phyloP scores from a whole-genome alignment of 2,113 vertebrate genomes.

The Gila orcuttii region DNA sequence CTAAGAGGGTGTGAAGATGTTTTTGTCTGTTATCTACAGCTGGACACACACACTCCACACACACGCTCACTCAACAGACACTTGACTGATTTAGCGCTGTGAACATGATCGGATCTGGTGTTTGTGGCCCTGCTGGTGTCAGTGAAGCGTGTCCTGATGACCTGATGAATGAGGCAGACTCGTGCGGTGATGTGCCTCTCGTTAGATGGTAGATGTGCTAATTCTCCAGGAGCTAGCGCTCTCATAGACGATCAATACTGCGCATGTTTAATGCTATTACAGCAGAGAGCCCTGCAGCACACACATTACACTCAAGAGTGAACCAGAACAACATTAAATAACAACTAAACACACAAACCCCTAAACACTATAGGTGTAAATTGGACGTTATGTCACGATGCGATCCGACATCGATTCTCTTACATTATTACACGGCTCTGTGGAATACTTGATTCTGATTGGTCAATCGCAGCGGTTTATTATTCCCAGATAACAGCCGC shows the following conservation, averaged over 20 bases:
- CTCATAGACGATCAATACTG: constrained; percentile 44
- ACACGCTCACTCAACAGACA: not conserved
- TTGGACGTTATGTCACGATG: too few relatives aligned
- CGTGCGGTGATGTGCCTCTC: not conserved
- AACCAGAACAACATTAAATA: not conserved
- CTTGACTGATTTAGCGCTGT: not conserved
- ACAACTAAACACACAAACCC: not conserved
- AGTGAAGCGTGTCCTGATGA: too few relatives aligned
- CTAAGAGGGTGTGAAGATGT: too few relatives aligned
- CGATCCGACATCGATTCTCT: too few relatives aligned
- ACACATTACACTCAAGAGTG: constrained; percentile 28
- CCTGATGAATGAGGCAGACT: too few relatives aligned
- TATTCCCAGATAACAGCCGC: too few relatives aligned
- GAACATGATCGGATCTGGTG: not conserved
- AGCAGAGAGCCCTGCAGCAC: not conserved
- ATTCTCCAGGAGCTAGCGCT: not conserved
- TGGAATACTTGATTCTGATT: too few relatives aligned
- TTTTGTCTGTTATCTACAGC: not conserved
- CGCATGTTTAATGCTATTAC: constrained; percentile 43
- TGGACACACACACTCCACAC: not conserved
- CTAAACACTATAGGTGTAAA: not conserved
- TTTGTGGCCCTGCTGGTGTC: not conserved
- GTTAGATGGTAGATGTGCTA: not conserved
- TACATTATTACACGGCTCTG: too few relatives aligned
- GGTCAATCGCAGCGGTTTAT: too few relatives aligned